These are phyloP conservation scores for Drosophila baimaii DNA, from an alignment of 1,140 invertebrate genomes.

Conservation along the genomic window DNA sequence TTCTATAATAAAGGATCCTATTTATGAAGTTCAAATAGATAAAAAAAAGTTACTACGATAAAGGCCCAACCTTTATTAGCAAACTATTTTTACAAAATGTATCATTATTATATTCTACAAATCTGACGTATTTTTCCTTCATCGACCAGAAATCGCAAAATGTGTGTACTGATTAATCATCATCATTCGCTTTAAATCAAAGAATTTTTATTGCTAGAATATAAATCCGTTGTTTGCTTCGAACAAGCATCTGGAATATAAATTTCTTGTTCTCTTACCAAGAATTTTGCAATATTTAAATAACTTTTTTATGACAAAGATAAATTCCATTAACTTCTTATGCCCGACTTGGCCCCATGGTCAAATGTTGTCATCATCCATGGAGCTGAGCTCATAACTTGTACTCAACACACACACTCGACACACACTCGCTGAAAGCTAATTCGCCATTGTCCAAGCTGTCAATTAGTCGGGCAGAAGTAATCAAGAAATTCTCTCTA, in stretches of 20 bases:
- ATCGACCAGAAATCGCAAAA: not conserved
- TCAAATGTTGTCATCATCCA: slow-evolving; percentile 47
- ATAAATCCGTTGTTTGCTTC: slow-evolving; percentile 20
- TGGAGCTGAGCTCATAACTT: slow-evolving; percentile 43
- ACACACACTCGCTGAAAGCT: slow-evolving; percentile 23
- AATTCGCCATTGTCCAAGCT: slow-evolving; percentile 41
- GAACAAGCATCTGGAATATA: slow-evolving; percentile 34
- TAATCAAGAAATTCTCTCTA: slow-evolving; percentile 22
- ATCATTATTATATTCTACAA: too few relatives aligned
- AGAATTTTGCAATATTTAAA: slow-evolving; percentile 16
- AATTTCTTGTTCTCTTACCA: slow-evolving; percentile 10
- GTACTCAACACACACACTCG: slow-evolving; percentile 16
- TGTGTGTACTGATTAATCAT: slow-evolving; percentile 18
- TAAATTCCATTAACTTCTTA: slow-evolving; percentile 43
- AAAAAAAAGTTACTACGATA: not conserved
- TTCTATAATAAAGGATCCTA: not conserved
- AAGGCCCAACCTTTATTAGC: too few relatives aligned
- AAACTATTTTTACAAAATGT: too few relatives aligned
- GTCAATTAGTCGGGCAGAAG: slow-evolving; percentile 43
- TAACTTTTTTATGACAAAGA: slow-evolving; percentile 25
- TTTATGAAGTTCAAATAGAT: not conserved
- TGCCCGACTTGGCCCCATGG: slow-evolving; percentile 29
- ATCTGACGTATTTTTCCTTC: not conserved
- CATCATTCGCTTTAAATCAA: slow-evolving; percentile 20
- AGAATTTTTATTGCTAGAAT: slow-evolving; percentile 34